Evolutionary conservation across 2,113 vertebrate species (phyloP), one percentile per base, ranked within the genome.

Genomic region (Atrichornis clamosus): DNA sequence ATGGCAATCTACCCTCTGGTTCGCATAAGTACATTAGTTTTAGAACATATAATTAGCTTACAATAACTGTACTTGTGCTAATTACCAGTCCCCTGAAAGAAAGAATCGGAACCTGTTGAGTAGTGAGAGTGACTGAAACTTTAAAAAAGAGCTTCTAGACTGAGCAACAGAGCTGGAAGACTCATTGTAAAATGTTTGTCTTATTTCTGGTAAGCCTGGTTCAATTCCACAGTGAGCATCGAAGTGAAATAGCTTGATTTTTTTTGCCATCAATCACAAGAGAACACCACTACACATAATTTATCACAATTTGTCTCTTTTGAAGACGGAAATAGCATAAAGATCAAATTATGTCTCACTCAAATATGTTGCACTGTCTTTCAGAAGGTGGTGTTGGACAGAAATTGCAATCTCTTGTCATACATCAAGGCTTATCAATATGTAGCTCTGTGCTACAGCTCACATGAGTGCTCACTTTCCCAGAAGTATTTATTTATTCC

Each of bases 21-120:
- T 63, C 70, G 82, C 17, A 14, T 65, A 88, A 94, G 68, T 92
- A 91, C 47, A 37, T 97, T 87, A 91, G 64, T 50, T 47, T 63
- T 74, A 83, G 81, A 93, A 89, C 87, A 49, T 64, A 47, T 91
- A 95, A 94, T 92, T 89, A 92, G 63, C 70, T 86, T 55, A 82
- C 59, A 78, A 73, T 55, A 58, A 63, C 68, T 89, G 47, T 84
- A 59, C 44, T 75, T 80, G 24, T 46, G 55, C 33, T 94, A 86
- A 95, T 93, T 96, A 87, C 69, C 35, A 89, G 63, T 82, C 69
- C 63, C 37, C 46, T 93, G 83, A 91, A 95, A 96, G 75, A 84
- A 87, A 93, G 47, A 89, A 84, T 16, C 68, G 35, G 59, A 75
- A 92, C 78, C 78, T 90, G 64, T 84, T 94, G 94, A 87, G 63